Evolutionary conservation across 2,888 invertebrate species (phyloP).

Genomic region (Patella caerulea): DNA sequence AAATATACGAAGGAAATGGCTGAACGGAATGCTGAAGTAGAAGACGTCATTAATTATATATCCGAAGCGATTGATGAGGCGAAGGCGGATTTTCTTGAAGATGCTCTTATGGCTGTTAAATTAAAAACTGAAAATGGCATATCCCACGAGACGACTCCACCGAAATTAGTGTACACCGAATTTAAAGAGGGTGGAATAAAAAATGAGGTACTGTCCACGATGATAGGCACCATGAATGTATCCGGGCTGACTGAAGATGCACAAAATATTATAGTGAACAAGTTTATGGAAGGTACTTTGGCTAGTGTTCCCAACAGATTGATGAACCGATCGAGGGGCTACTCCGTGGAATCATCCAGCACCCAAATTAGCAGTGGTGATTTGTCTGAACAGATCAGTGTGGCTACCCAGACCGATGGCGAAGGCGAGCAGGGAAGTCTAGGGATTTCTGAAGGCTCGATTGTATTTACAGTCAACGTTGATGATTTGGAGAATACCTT

Average conservation of each 20-base stretch:
- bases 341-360: background rate
- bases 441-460: background rate
- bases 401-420: background rate
- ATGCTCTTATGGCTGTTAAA: no score
- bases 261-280: background rate
- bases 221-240: background rate
- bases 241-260: background rate
- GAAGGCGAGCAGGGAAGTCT: background rate
- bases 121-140: no score
- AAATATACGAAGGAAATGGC: no score
- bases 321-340: background rate
- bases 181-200: background rate
- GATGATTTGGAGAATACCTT: background rate
- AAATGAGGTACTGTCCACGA: background rate
- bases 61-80: no score
- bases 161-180: background rate
- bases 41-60: no score
- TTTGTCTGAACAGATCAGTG: background rate
- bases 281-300: background rate
- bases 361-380: constrained; percentile 2
- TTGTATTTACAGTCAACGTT: background rate
- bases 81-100: no score
- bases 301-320: background rate
- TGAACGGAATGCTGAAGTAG: no score
- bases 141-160: background rate